phyloP scores from a whole-genome alignment of 2,888 invertebrate species.

The Magallana nippona region DNA sequence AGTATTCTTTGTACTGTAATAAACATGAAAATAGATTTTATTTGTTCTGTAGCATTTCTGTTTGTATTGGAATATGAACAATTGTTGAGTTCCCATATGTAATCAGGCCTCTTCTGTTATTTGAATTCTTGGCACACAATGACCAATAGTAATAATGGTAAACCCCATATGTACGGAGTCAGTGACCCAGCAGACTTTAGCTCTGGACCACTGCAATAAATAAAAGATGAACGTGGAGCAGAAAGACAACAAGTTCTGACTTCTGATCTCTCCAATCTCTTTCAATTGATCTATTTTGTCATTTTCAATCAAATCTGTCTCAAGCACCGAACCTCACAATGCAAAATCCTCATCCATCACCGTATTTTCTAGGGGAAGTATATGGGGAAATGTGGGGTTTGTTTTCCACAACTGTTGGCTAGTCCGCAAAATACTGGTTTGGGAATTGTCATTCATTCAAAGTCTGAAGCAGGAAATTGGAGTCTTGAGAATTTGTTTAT shows the following conservation, averaged over 20 bases:
- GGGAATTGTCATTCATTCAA: neutral
- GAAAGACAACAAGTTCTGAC: neutral
- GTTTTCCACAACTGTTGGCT: neutral
- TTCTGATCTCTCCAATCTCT: constrained; percentile 21
- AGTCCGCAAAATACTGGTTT: neutral
- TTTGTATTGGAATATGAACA: constrained; percentile 19
- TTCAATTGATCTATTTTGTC: constrained; percentile 32
- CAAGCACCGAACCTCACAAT: constrained; percentile 13
- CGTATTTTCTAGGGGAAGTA: neutral
- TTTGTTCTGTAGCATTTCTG: neutral
- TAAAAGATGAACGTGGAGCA: constrained; percentile 3
- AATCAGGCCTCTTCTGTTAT: constrained; percentile 7
- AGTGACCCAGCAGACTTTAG: neutral
- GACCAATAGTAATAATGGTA: constrained; percentile 1
- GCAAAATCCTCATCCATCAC: neutral
- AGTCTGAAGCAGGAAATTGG: constrained; percentile 14
- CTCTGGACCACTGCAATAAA: constrained; percentile 7
- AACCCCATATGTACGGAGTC: constrained; percentile 15
- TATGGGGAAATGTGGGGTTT: neutral
- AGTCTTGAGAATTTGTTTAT: constrained; percentile 11
- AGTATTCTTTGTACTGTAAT: neutral
- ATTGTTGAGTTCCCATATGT: constrained; percentile 12
- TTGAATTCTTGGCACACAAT: constrained; percentile 5
- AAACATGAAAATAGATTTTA: neutral
- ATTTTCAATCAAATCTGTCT: constrained; percentile 33